Base-by-base conservation (phyloP, 2,888 invertebrate genomes). In the Lacanobia oleracea region DNA sequence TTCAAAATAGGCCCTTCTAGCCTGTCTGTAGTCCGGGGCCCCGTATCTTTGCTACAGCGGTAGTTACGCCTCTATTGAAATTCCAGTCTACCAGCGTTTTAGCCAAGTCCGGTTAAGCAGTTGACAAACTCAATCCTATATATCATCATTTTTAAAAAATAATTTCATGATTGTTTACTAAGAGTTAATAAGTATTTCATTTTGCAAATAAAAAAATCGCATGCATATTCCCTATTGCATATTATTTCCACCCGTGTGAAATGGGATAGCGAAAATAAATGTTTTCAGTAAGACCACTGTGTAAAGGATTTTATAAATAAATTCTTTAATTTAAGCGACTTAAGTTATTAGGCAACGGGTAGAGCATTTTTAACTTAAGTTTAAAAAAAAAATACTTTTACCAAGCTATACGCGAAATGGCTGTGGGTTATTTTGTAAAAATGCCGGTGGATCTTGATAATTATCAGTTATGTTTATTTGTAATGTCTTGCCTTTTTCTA, bases 341-440 rank as follows among this genome's bases (percentile, higher is more conserved):
- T 81, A 66, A 70, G 73, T 73, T 73, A 77, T 54, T 57, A 77
- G 78, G 82, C 79, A 59, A 78, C 70, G 82, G 82, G 82, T 81
- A 78, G 65, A 70, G 80, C 80, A 82, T 81, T 82, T 81, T 67
- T 78, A 78, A 73, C 79, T 67, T 78, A 81, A 68, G 79, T 81
- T 78, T 40, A 23, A 64, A 54, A 63, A 27, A 27, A 63, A 69
- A 62, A 43, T 67, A 60, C 56, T 67, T 67, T 83, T 73, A 78
- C 78, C 69, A 50, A 81, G 79, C 79, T 85, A 64, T 68, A 81
- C 79, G 79, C 53, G 59, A 45, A 62, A 68, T 74, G 84, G 84
- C 86, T 85, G 84, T 85, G 86, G 84, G 81, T 61, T 77, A 61
- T 51, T 54, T 65, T 83, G 45, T 82, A 72, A 65, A 70, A 62